Conservation (phyloP, 2,113 vertebrate genomes). For the Lophotis ruficrista region DNA sequence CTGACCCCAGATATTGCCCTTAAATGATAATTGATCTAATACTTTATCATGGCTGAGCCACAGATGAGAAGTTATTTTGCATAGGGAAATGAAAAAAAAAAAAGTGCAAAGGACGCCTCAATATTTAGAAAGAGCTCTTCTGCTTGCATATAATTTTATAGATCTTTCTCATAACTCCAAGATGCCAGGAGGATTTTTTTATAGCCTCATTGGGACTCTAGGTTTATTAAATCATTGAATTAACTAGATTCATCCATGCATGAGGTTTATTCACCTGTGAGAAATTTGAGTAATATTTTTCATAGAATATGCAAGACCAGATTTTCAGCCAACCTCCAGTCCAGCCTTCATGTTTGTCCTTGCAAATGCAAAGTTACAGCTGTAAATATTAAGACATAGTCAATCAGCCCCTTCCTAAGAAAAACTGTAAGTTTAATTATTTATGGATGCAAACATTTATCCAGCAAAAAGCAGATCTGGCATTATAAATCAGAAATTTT, state of each 20-base stretch:
- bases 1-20: background rate
- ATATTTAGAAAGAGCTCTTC: constrained; percentile 3
- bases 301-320: constrained; percentile 28
- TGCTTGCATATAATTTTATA: constrained; percentile 32
- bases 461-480: background rate
- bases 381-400: background rate
- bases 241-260: constrained; percentile 48
- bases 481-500: background rate
- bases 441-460: background rate
- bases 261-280: constrained; percentile 47
- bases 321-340: constrained; percentile 21
- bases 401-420: background rate
- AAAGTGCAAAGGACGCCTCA: background rate
- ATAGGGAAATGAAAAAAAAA: background rate
- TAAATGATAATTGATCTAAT: background rate
- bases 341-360: constrained; percentile 15
- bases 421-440: background rate
- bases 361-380: background rate
- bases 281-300: constrained; percentile 43
- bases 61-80: background rate
- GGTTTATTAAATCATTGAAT: constrained; percentile 63
- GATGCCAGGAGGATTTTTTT: background rate
- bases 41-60: background rate
- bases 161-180: constrained; percentile 34
- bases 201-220: constrained; percentile 42